A percentile compares a stretch with the other conserved stretches of the same genome.
phyloP scores from a whole-genome alignment of 2,797 vertebrate genomes.

The Taeniopygia guttata region DNA sequence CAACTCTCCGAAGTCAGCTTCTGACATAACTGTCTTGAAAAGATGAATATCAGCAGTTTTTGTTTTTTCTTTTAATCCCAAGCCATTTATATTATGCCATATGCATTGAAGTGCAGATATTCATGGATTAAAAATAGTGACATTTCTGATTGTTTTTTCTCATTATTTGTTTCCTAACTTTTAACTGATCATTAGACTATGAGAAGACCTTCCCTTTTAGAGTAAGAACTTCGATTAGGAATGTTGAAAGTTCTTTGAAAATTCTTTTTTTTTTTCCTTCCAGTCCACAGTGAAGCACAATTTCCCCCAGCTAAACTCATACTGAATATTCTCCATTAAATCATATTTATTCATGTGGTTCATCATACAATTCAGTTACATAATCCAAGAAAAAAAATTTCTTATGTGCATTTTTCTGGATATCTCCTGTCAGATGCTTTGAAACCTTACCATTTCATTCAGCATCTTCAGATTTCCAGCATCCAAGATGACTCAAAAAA shows the following conservation, averaged over 20 bases:
- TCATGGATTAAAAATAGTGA: background rate
- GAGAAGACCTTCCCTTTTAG: background rate
- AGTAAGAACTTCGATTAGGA: background rate
- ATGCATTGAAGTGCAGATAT: background rate
- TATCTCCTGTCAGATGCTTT: background rate
- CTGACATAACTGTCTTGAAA: background rate
- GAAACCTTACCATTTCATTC: background rate
- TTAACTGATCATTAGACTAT: background rate
- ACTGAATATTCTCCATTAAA: background rate
- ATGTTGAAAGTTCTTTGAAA: background rate
- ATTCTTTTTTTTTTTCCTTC: background rate
- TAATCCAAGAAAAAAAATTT: background rate
- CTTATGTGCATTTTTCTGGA: background rate
- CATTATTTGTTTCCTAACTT: background rate
- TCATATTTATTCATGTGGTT: background rate
- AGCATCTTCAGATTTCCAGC: background rate
- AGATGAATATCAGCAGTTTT: background rate
- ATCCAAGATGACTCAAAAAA: background rate
- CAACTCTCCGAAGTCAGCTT: background rate
- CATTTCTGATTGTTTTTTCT: background rate
- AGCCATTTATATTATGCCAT: background rate
- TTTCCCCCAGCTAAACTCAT: background rate
- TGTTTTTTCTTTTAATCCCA: background rate
- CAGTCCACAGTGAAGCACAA: fast-evolving
- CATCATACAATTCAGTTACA: background rate